phyloP scores from a whole-genome alignment of 2,888 invertebrate species.

The Pomacea canaliculata region DNA sequence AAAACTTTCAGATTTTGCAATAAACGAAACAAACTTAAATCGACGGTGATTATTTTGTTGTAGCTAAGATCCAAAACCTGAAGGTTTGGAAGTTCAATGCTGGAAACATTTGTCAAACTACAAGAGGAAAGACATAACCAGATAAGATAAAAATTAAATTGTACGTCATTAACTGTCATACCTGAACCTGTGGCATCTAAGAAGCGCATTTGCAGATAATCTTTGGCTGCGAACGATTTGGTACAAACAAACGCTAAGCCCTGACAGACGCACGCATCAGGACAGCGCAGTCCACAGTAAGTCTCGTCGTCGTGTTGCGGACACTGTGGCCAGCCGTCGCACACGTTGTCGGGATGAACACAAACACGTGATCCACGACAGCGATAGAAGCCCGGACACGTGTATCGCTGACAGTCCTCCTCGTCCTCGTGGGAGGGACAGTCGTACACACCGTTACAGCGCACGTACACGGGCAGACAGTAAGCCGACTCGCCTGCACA shows the following conservation, averaged over 20 bases:
- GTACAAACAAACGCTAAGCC: conserved; percentile 12
- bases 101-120: neutral
- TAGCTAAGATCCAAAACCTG: conserved; percentile 22
- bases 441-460: conserved; percentile 17
- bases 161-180: conserved; percentile 5
- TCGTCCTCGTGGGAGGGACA: conserved; percentile 28
- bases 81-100: conserved; percentile 16
- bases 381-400: conserved; percentile 25
- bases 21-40: neutral
- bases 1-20: conserved; percentile 4
- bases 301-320: neutral
- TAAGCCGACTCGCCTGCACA: conserved; percentile 3
- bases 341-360: conserved; percentile 20
- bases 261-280: conserved; percentile 15
- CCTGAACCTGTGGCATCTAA: conserved; percentile 15
- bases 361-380: conserved; percentile 26
- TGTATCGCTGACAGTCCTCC: neutral
- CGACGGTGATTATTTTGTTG: conserved; percentile 2
- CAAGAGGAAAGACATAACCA: conserved; percentile 7
- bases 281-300: neutral
- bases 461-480: conserved; percentile 21
- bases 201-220: neutral
- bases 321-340: conserved; percentile 22
- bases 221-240: neutral
- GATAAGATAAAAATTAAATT: neutral